Percentiles rank a stretch among this genome's conserved stretches.
Conservation (phyloP, 2,113 vertebrate species). For the Dryoscopus gambensis region DNA sequence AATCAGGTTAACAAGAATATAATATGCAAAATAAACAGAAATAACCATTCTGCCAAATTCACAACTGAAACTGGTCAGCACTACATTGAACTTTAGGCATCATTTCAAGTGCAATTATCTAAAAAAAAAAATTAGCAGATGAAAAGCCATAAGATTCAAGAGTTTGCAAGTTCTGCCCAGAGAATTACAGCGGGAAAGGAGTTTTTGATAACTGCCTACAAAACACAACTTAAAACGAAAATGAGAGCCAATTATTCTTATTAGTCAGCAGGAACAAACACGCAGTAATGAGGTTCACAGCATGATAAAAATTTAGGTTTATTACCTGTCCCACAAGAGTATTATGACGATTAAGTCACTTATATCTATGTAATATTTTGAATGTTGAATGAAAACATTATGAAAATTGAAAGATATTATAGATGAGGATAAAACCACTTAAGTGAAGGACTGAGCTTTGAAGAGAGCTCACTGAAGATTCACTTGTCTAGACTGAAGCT, state of each 20-base stretch:
- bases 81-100: background rate
- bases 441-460: background rate
- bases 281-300: slow-evolving; percentile 1
- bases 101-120: background rate
- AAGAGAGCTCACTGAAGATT: background rate
- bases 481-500: slow-evolving; percentile 19
- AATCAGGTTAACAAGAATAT: background rate
- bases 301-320: slow-evolving; percentile 4
- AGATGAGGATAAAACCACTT: background rate
- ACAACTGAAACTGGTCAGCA: background rate
- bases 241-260: background rate
- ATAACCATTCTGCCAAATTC: background rate
- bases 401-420: background rate
- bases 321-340: background rate
- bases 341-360: background rate
- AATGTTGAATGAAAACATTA: background rate
- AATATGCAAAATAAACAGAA: slow-evolving; percentile 10
- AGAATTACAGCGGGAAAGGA: background rate
- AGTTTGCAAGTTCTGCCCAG: background rate
- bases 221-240: background rate
- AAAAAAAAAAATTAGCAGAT: background rate
- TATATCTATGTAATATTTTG: background rate
- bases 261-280: slow-evolving; percentile 17
- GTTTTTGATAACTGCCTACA: background rate
- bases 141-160: background rate